These are phyloP conservation scores for Resseliella maxima DNA, from an alignment of 2,888 invertebrate genomes.

Conservation along the genomic window DNA sequence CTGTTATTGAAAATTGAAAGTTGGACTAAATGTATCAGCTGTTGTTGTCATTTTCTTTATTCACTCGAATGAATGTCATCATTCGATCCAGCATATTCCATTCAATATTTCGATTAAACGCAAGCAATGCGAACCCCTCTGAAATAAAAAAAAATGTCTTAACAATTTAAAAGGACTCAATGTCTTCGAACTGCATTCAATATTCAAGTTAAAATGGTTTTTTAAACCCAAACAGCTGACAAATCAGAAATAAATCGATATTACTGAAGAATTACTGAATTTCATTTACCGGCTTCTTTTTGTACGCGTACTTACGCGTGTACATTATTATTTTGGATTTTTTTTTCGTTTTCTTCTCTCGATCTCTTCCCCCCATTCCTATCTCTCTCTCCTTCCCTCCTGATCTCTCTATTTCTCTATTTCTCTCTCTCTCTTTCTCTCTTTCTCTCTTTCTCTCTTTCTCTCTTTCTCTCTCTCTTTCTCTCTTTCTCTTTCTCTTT, in stretches of 20 bases:
- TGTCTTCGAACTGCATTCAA: neutral
- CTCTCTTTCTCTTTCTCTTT: too few species aligned
- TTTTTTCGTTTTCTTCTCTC: neutral
- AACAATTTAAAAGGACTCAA: neutral
- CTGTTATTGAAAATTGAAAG: constrained; percentile 36
- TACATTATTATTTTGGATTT: neutral
- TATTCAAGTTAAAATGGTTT: neutral
- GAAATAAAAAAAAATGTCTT: neutral
- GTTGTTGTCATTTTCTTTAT: neutral
- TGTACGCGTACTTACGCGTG: neutral
- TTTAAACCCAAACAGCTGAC: constrained; percentile 38
- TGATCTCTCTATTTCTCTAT: too few species aligned
- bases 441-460: too few species aligned
- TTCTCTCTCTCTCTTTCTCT: too few species aligned
- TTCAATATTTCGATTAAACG: constrained; percentile 6
- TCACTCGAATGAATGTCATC: neutral
- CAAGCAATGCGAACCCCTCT: neutral
- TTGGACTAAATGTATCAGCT: constrained; percentile 10
- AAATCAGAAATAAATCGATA: constrained; percentile 13
- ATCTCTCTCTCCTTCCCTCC: too few species aligned
- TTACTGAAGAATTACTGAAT: neutral
- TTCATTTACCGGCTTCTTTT: neutral
- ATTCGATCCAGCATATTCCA: neutral
- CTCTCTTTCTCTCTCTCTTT: too few species aligned
- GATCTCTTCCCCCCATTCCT: too few species aligned